Conservation (phyloP, 1,140 invertebrate species). For the Tigriopus japonicus region DNA sequence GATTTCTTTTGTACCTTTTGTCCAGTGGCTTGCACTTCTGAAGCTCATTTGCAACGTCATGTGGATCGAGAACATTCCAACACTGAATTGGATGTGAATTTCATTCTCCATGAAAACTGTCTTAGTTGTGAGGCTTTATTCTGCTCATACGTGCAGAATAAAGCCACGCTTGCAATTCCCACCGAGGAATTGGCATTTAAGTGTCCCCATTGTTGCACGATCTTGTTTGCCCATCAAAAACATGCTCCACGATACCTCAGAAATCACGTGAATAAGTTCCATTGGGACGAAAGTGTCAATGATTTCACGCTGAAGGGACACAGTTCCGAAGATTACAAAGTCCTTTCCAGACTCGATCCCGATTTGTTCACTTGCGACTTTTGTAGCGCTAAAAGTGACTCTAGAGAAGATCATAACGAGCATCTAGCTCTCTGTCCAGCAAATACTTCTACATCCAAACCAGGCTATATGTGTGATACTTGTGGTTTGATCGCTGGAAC, state of each 20-base stretch:
- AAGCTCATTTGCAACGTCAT: neutral
- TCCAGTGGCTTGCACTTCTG: neutral
- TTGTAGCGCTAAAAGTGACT: neutral
- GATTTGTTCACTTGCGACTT: neutral
- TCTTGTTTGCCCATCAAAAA: constrained; percentile 5
- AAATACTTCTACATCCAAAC: neutral
- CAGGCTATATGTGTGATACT: neutral
- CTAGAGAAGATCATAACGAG: neutral
- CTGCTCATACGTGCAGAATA: neutral
- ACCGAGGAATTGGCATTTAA: neutral
- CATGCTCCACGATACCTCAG: neutral
- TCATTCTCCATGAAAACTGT: neutral
- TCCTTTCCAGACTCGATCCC: neutral
- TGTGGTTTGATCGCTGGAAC: neutral
- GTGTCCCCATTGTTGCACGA: constrained; percentile 4
- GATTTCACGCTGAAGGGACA: neutral
- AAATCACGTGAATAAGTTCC: constrained; percentile 1
- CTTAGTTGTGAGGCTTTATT: neutral
- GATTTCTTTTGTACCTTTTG: neutral
- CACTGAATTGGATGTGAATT: neutral
- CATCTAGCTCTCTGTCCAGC: neutral
- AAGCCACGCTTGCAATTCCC: neutral
- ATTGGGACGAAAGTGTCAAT: neutral
- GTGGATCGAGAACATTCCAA: neutral
- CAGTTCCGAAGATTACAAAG: too few species aligned